A percentile compares a stretch with the other conserved stretches of the same genome.
These are phyloP conservation scores for Alloscopus bannaensis DNA, from an alignment of 2,888 invertebrate species.

Conservation along the genomic window DNA sequence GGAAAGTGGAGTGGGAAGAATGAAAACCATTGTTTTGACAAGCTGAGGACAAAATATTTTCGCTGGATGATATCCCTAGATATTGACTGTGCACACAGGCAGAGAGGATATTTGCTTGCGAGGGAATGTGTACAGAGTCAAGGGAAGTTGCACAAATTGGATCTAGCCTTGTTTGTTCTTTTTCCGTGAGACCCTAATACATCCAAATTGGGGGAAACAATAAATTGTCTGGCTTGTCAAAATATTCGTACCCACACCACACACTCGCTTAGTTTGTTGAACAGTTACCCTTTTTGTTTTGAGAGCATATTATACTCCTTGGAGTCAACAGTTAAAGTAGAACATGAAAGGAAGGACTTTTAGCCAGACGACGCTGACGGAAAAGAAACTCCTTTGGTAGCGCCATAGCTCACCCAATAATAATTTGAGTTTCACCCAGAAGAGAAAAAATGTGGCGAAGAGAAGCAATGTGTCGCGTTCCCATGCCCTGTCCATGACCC, in stretches of 20 bases:
- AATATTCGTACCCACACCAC: constrained; percentile 42
- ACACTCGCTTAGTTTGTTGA: constrained; percentile 15
- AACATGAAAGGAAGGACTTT: background rate
- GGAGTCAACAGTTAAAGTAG: background rate
- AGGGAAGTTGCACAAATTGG: too few species aligned
- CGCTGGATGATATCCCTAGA: background rate
- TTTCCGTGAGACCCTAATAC: too few species aligned
- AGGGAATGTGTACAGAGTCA: constrained; percentile 3
- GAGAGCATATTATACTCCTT: constrained; percentile 1
- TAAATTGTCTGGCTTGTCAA: constrained; percentile 60
- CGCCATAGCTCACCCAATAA: background rate
- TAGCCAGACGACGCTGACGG: background rate
- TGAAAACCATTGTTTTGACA: background rate
- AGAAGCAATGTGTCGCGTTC: constrained; percentile 31
- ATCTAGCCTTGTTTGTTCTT: too few species aligned
- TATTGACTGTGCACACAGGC: too few species aligned
- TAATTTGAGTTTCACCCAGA: too few species aligned
- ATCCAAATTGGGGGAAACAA: constrained; percentile 58
- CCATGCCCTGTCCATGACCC: constrained; percentile 54
- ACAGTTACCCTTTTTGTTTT: constrained; percentile 30
- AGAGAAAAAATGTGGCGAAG: constrained; percentile 1
- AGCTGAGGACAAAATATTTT: background rate
- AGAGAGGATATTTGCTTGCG: background rate
- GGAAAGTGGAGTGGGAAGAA: background rate
- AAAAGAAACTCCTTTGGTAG: background rate